Percentiles rank a stretch among this genome's conserved stretches.
Conservation (phyloP, 2,797 vertebrate genomes). For the Octomys mimax region DNA sequence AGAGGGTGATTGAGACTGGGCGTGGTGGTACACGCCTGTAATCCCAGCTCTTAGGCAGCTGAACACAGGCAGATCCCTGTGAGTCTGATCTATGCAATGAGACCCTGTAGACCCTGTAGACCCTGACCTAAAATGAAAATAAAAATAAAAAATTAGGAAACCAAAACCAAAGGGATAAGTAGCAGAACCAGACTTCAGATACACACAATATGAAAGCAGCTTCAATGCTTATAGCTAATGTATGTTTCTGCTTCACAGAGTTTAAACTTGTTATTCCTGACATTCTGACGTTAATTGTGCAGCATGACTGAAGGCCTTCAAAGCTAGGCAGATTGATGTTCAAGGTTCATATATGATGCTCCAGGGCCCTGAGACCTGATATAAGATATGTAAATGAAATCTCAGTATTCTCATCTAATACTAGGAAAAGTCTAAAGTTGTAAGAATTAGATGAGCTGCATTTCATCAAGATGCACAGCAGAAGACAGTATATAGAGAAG, state of each 20-base stretch:
- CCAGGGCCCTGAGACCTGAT: not conserved
- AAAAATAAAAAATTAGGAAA: not conserved
- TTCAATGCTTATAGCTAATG: not conserved
- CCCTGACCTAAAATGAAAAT: no score
- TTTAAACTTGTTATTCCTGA: not conserved
- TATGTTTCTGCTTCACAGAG: not conserved
- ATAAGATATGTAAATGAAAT: not conserved
- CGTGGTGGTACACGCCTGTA: no score
- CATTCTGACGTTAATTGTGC: not conserved
- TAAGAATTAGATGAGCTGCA: not conserved
- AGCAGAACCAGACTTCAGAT: not conserved
- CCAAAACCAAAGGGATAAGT: not conserved
- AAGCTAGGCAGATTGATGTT: not conserved
- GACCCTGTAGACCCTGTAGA: no score
- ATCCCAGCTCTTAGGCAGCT: no score
- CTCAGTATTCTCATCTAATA: conserved; percentile 1
- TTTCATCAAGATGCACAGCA: not conserved
- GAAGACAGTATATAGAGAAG: not conserved
- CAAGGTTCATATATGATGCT: conserved; percentile 22
- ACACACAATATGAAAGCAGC: not conserved
- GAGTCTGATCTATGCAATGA: no score
- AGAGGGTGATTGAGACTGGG: no score
- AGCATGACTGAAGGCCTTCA: conserved; percentile 15
- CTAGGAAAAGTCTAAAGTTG: not conserved
- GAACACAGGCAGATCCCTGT: no score